Conservation (phyloP, 2,888 invertebrate species). For the Zele albiditarsus region DNA sequence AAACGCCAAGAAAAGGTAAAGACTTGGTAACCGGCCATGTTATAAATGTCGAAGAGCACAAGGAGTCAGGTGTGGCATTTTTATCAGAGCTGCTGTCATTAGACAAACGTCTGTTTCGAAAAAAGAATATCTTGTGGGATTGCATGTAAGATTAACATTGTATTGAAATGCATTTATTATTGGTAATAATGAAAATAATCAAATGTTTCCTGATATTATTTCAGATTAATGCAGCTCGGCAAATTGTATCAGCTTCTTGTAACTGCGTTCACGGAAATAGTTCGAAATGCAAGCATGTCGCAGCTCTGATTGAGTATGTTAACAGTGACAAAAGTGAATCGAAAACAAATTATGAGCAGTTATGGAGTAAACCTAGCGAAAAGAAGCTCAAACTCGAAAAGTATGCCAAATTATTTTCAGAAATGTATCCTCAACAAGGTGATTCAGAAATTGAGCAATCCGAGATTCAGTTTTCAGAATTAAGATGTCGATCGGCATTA, state of each 20-base stretch:
- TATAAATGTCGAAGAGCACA: conserved; percentile 32
- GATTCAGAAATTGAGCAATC: conserved; percentile 4
- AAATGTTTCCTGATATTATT: conserved; percentile 6
- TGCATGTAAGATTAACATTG: no score
- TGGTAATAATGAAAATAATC: background rate
- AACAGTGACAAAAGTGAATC: background rate
- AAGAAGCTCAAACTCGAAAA: background rate
- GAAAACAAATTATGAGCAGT: background rate
- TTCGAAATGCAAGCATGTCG: background rate
- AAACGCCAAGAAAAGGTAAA: conserved; percentile 34
- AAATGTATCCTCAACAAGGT: conserved; percentile 42
- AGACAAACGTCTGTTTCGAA: conserved; percentile 44
- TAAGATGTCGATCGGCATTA: conserved; percentile 32
- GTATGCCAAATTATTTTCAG: conserved; percentile 25
- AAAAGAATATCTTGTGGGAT: conserved; percentile 35
- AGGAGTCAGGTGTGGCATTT: conserved; percentile 27
- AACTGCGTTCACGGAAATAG: background rate
- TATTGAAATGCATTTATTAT: conserved; percentile 40
- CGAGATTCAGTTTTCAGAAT: conserved; percentile 9
- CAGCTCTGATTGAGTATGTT: background rate
- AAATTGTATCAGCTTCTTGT: conserved; percentile 31
- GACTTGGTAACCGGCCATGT: conserved; percentile 31
- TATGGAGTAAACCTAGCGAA: background rate
- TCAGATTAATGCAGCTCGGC: conserved; percentile 42
- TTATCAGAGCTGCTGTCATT: conserved; percentile 41